A percentile compares a stretch with the other conserved stretches of the same genome.
These are phyloP conservation scores for Drosophila emarginata DNA, from an alignment of 2,888 invertebrate genomes.

Conservation along the genomic window DNA sequence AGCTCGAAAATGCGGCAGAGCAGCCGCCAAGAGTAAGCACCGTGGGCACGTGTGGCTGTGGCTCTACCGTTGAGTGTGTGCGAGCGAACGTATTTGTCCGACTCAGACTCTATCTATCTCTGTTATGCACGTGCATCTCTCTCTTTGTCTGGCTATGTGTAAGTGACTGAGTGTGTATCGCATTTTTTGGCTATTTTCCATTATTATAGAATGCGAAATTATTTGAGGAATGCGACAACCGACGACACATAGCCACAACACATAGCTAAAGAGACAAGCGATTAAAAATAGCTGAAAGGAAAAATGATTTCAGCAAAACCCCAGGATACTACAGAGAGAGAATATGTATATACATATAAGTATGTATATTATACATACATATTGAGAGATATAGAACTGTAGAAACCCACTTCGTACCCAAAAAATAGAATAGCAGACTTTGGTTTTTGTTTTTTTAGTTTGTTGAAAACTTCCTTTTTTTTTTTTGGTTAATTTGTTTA, in stretches of 20 bases:
- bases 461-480: constrained; percentile 35
- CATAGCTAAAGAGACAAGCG: not conserved
- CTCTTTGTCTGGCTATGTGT: constrained; percentile 11
- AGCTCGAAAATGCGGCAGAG: constrained; percentile 61
- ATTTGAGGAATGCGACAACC: constrained; percentile 24
- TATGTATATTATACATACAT: not conserved
- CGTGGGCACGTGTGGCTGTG: constrained; percentile 15
- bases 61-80: constrained; percentile 15
- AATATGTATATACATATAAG: not conserved
- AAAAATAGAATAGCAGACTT: constrained; percentile 46
- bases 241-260: constrained; percentile 11
- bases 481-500: constrained; percentile 36
- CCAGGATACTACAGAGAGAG: not conserved
- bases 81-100: constrained; percentile 22
- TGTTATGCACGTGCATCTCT: constrained; percentile 20
- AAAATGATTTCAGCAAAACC: constrained; percentile 6
- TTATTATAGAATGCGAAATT: constrained; percentile 26
- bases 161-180: constrained; percentile 1
- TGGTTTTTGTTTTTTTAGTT: constrained; percentile 28
- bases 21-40: constrained; percentile 47
- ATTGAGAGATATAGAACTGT: not conserved
- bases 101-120: constrained; percentile 29
- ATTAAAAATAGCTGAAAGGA: constrained; percentile 8
- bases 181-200: constrained; percentile 13
- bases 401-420: constrained; percentile 20